Percentiles rank a stretch among this genome's conserved stretches.
These are phyloP conservation scores for Sturnira hondurensis DNA, from an alignment of 2,113 vertebrate species.

Conservation along the genomic window DNA sequence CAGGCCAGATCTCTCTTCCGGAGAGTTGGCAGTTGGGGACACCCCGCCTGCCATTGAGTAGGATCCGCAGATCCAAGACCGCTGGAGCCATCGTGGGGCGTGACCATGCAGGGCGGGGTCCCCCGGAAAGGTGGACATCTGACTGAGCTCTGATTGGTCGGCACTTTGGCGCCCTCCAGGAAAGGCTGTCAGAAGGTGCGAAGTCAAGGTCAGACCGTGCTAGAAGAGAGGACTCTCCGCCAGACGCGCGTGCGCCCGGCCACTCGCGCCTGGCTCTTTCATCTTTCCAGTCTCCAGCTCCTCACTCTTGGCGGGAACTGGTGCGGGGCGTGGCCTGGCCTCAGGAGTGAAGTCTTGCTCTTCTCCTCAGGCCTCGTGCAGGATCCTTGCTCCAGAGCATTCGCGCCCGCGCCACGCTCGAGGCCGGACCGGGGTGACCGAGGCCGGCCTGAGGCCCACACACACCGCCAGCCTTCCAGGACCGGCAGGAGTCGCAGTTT, in stretches of 20 bases:
- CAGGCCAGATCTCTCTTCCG: rapidly evolving
- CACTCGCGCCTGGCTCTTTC: background rate
- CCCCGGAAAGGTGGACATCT: background rate
- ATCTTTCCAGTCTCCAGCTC: background rate
- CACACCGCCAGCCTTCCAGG: background rate
- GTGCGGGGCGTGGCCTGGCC: constrained; percentile 31
- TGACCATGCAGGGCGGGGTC: background rate
- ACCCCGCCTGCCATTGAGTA: background rate
- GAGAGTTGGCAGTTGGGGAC: background rate
- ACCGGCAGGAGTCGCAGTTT: background rate
- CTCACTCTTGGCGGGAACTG: background rate
- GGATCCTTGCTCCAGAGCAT: constrained; percentile 23
- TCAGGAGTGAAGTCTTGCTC: background rate
- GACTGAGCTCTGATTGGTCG: constrained; percentile 29
- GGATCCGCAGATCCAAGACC: background rate
- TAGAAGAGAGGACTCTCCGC: rapidly evolving
- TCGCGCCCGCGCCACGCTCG: background rate
- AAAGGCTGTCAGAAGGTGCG: background rate
- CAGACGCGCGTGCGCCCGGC: constrained; percentile 45
- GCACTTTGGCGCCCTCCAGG: background rate
- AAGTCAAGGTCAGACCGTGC: background rate
- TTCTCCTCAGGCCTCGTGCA: background rate
- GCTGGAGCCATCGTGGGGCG: rapidly evolving
- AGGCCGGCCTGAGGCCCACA: background rate
- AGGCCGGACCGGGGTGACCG: background rate